Percentiles rank a stretch among this genome's conserved stretches.
These are phyloP conservation scores for Orchesella cincta DNA, from an alignment of 1,140 invertebrate genomes.

Conservation along the genomic window DNA sequence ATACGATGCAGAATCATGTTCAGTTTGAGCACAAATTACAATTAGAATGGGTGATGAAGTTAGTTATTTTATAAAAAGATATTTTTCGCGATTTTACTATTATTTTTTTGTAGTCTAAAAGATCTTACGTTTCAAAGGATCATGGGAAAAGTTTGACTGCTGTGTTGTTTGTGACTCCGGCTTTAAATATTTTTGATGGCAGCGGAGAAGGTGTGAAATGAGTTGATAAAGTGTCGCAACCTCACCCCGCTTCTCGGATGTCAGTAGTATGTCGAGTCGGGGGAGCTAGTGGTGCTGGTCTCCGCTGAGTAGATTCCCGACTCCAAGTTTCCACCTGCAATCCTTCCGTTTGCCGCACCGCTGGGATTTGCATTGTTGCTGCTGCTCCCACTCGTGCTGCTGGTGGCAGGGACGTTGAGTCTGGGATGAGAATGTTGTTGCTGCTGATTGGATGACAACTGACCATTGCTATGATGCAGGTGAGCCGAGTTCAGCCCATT, in stretches of 20 bases:
- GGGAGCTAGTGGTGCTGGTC: constrained; percentile 52
- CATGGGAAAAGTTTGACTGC: no score
- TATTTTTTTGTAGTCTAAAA: background rate
- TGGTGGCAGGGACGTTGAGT: background rate
- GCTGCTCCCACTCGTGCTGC: no score
- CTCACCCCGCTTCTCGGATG: constrained; percentile 36
- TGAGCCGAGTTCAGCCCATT: constrained; percentile 20
- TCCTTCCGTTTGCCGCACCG: background rate
- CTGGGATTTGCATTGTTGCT: background rate
- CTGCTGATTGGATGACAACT: constrained; percentile 3
- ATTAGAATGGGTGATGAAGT: background rate
- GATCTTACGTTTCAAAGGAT: background rate
- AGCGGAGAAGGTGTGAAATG: constrained; percentile 37
- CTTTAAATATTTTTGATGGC: constrained; percentile 37
- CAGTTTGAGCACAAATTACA: background rate
- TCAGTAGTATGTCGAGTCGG: constrained; percentile 50
- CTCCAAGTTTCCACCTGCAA: background rate
- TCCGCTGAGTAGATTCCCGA: constrained; percentile 12
- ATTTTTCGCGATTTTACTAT: background rate
- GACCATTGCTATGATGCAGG: constrained; percentile 3
- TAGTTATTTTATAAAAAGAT: background rate
- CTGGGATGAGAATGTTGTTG: constrained; percentile 4
- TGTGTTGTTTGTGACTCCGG: background rate
- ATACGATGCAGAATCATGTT: background rate
- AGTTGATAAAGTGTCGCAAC: constrained; percentile 38